Evolutionary conservation across 1,140 invertebrate species (phyloP).

Genomic region (Schlechtendalia chinensis): DNA sequence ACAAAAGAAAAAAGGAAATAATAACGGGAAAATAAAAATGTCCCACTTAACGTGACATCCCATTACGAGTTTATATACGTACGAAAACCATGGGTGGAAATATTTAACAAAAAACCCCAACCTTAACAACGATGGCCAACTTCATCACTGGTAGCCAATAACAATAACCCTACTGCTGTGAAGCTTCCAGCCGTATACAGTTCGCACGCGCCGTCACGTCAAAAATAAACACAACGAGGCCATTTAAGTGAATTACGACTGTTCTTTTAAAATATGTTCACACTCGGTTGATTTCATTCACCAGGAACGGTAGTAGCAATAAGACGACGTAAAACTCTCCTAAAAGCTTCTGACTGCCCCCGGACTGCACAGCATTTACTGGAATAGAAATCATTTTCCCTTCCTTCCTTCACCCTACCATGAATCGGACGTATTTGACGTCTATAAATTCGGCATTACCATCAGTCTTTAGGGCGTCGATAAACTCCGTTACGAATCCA

Average conservation of each 20-base stretch:
- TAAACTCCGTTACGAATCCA: not conserved
- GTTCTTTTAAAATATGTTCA: conserved; percentile 47
- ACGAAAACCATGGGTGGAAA: conserved; percentile 3
- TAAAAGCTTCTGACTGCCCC: conserved; percentile 36
- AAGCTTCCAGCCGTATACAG: not conserved
- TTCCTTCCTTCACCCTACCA: not conserved
- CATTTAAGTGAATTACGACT: conserved; percentile 48
- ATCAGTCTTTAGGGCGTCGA: not conserved
- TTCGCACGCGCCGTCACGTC: conserved; percentile 18
- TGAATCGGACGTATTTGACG: not conserved
- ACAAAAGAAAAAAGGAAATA: not conserved
- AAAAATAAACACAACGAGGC: conserved; percentile 41
- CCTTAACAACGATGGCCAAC: conserved; percentile 9
- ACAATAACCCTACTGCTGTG: conserved; percentile 40
- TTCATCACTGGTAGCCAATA: not conserved
- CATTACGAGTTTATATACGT: conserved; percentile 1
- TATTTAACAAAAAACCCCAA: conserved; percentile 16
- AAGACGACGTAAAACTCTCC: conserved; percentile 8
- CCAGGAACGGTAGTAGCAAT: not conserved
- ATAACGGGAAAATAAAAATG: not conserved
- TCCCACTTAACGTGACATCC: not conserved
- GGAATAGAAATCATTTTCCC: conserved; percentile 35
- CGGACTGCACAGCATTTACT: not conserved
- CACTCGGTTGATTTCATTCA: conserved; percentile 40
- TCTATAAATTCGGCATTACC: conserved; percentile 34